phyloP scores from a whole-genome alignment of 2,797 vertebrate species.

The Synanceia verrucosa region DNA sequence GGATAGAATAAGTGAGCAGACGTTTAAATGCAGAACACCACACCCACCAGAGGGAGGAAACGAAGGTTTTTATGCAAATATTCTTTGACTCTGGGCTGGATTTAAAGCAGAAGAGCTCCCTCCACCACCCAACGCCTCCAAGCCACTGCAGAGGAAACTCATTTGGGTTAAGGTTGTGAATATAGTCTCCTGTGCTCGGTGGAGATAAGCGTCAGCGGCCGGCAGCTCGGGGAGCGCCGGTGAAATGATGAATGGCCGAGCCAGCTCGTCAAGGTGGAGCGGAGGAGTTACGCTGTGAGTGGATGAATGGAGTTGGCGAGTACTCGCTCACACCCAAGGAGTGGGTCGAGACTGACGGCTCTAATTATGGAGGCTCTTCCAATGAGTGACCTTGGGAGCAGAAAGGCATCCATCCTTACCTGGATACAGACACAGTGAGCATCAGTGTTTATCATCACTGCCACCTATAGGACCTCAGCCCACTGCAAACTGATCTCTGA shows the following conservation, averaged over 20 bases:
- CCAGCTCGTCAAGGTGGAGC: slow-evolving; percentile 71
- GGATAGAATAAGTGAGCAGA: slow-evolving; percentile 1
- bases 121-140: slow-evolving; percentile 8
- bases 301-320: slow-evolving; percentile 55
- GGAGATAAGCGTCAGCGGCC: slow-evolving; percentile 67
- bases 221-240: slow-evolving; percentile 66
- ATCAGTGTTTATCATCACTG: slow-evolving; percentile 43
- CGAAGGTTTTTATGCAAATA: slow-evolving; percentile 30
- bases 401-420: slow-evolving; percentile 30
- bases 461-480: slow-evolving; percentile 58
- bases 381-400: slow-evolving; percentile 70
- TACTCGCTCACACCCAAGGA: slow-evolving; percentile 46
- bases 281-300: slow-evolving; percentile 64
- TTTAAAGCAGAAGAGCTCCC: not conserved
- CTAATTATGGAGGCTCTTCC: slow-evolving; percentile 64
- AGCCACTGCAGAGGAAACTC: slow-evolving; percentile 21
- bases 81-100: slow-evolving; percentile 29
- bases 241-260: slow-evolving; percentile 74
- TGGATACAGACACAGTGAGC: slow-evolving; percentile 19
- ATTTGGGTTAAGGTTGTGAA: slow-evolving; percentile 59
- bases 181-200: slow-evolving; percentile 47
- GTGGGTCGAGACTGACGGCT: slow-evolving; percentile 57
- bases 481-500: slow-evolving; percentile 35
- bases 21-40: not conserved
- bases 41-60: slow-evolving; percentile 7